Evolutionary conservation across 2,888 invertebrate species (phyloP).

Genomic region (Dolichomitus sp.): DNA sequence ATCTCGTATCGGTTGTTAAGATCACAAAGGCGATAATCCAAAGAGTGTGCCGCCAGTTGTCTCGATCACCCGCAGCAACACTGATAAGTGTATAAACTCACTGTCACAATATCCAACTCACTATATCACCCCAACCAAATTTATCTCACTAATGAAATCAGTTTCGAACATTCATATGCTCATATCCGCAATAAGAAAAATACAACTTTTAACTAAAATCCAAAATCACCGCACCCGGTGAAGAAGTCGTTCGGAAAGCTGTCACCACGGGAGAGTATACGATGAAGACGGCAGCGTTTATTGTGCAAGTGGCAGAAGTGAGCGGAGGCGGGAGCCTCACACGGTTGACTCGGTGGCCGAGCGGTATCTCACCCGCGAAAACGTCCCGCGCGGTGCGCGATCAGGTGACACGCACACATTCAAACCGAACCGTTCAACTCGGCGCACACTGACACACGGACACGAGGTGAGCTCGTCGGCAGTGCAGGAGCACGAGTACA

Average conservation of each 20-base stretch:
- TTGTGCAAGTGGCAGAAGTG: constrained; percentile 1
- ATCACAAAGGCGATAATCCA: constrained; percentile 58
- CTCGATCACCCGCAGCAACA: constrained; percentile 5
- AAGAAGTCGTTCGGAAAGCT: not conserved
- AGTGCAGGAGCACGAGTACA: constrained; percentile 49
- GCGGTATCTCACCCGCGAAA: constrained; percentile 84
- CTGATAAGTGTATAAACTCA: constrained; percentile 6
- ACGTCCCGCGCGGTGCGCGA: constrained; percentile 84
- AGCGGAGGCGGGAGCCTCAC: constrained; percentile 49
- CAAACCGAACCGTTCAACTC: constrained; percentile 67
- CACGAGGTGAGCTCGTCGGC: constrained; percentile 29
- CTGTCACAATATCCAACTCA: constrained; percentile 16
- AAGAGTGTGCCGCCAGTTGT: not conserved
- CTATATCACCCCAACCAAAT: not conserved
- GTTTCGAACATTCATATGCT: not conserved
- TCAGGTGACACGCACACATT: constrained; percentile 81
- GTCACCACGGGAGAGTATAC: not conserved
- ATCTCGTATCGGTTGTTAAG: constrained; percentile 51
- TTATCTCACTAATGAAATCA: not conserved
- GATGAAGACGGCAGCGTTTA: constrained; percentile 2
- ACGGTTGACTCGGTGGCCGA: constrained; percentile 67
- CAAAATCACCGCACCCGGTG: not conserved
- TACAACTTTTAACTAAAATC: not conserved
- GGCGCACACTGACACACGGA: constrained; percentile 71
- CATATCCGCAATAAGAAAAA: not conserved